Evolutionary conservation across 2,888 invertebrate genomes (phyloP).

Genomic region (Epinotia nisella): DNA sequence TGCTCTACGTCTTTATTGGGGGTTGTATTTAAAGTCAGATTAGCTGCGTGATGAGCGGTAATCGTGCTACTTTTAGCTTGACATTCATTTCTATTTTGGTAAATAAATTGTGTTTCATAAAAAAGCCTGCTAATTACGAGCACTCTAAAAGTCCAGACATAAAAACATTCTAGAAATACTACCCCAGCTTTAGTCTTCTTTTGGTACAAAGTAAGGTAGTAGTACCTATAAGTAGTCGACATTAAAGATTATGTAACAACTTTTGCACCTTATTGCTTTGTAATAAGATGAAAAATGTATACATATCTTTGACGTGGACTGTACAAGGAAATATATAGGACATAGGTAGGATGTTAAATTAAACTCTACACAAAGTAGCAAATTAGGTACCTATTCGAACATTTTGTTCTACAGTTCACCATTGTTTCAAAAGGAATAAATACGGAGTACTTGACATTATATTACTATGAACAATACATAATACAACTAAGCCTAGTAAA

Average conservation of each 20-base stretch:
- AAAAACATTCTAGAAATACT: neutral
- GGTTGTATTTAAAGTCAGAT: conserved; percentile 1
- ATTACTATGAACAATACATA: conserved; percentile 49
- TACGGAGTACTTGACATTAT: conserved; percentile 53
- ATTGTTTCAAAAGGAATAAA: conserved; percentile 57
- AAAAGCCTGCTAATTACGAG: too few species aligned
- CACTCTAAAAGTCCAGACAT: neutral
- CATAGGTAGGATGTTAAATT: neutral
- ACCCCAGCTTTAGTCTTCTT: neutral
- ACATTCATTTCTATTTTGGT: neutral
- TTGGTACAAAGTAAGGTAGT: neutral
- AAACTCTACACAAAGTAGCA: conserved; percentile 21
- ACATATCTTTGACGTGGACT: too few species aligned
- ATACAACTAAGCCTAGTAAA: conserved; percentile 14
- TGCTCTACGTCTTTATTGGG: neutral
- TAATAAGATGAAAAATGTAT: too few species aligned
- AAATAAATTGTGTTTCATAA: too few species aligned
- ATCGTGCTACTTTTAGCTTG: neutral
- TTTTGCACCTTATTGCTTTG: too few species aligned
- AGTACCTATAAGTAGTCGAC: neutral
- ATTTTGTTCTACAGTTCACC: conserved; percentile 39
- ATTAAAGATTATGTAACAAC: too few species aligned
- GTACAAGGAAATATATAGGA: too few species aligned
- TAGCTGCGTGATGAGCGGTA: neutral
- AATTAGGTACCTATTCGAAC: conserved; percentile 34